Evolutionary conservation across 2,888 invertebrate genomes (phyloP).

Genomic region (Chloromyia formosa): DNA sequence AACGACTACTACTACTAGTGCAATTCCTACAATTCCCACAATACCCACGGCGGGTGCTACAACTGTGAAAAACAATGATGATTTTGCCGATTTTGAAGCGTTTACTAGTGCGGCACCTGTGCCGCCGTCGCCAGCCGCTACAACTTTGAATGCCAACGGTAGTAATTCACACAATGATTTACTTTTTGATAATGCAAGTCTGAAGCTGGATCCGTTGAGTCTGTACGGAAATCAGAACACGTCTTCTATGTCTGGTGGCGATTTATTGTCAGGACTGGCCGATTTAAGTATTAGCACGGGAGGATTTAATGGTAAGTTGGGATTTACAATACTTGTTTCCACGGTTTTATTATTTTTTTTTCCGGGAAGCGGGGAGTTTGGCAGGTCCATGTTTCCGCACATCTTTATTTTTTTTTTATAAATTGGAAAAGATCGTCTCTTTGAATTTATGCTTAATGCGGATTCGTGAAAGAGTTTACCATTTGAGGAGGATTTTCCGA

Average conservation of each 20-base stretch:
- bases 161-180: conserved; percentile 31
- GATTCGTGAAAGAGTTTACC: no score
- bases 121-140: neutral
- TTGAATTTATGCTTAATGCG: no score
- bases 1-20: neutral
- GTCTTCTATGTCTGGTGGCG: conserved; percentile 55
- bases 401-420: neutral
- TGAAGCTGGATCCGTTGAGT: conserved; percentile 53
- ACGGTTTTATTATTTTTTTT: neutral
- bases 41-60: conserved; percentile 47
- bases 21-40: conserved; percentile 14
- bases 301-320: conserved; percentile 62
- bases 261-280: conserved; percentile 66
- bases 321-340: no score
- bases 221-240: conserved; percentile 39
- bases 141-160: conserved; percentile 23
- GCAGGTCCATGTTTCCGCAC: neutral
- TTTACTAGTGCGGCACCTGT: conserved; percentile 64
- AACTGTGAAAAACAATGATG: conserved; percentile 51
- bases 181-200: conserved; percentile 49
- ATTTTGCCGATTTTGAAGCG: conserved; percentile 84
- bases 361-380: neutral
- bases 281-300: conserved; percentile 62
- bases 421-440: no score
- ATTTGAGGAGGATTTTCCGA: no score